These are phyloP conservation scores for Cantharis lateralis DNA, from an alignment of 2,888 invertebrate genomes.

Conservation along the genomic window DNA sequence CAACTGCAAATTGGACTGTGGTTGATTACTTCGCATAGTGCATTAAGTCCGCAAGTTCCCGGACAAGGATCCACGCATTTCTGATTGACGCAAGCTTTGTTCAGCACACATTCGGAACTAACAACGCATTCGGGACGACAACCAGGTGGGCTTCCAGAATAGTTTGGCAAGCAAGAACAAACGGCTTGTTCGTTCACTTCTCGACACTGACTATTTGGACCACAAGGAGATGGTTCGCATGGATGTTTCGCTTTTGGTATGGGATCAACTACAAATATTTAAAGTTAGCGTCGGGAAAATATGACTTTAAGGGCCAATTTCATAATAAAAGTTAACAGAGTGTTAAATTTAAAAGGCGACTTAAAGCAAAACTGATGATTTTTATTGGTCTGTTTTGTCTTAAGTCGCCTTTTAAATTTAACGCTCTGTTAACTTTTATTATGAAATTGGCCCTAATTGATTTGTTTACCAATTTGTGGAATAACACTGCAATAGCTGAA, in stretches of 20 bases:
- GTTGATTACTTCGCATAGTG: conserved; percentile 73
- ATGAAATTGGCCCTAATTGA: too few relatives aligned
- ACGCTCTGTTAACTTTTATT: too few relatives aligned
- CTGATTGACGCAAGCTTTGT: conserved; percentile 69
- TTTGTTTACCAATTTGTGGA: conserved; percentile 50
- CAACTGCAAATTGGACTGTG: conserved; percentile 76
- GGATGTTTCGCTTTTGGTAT: conserved; percentile 52
- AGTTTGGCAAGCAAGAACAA: conserved; percentile 65
- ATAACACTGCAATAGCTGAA: conserved; percentile 58
- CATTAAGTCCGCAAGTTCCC: conserved; percentile 73
- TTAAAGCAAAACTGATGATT: too few relatives aligned
- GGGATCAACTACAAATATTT: conserved; percentile 36
- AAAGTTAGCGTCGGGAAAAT: conserved; percentile 6
- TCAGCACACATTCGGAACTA: conserved; percentile 71
- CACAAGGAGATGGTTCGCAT: conserved; percentile 72
- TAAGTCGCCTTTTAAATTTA: too few relatives aligned
- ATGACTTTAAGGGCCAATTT: too few relatives aligned
- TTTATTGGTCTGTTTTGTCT: too few relatives aligned
- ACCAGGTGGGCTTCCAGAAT: conserved; percentile 66
- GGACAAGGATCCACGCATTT: conserved; percentile 76
- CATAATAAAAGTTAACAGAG: too few relatives aligned
- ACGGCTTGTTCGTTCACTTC: conserved; percentile 61
- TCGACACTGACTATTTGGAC: conserved; percentile 65
- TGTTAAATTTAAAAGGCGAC: too few relatives aligned
- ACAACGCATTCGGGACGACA: conserved; percentile 71